Conservation (phyloP, 2,888 invertebrate species). For the Cancer borealis region DNA sequence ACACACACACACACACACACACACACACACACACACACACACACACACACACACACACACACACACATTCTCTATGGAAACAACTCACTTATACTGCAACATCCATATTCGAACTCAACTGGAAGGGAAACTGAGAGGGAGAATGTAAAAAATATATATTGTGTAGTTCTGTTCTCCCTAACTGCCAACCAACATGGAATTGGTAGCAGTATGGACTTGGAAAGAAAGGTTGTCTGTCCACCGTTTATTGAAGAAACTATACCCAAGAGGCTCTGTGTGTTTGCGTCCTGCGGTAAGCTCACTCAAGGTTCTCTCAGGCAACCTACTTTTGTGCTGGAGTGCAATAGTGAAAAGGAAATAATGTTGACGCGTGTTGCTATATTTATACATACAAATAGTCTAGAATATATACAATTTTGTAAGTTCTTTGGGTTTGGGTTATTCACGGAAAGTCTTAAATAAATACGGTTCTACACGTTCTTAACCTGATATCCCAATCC, state of each 20-base stretch:
- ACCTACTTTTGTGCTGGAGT: too few relatives aligned
- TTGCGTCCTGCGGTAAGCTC: too few relatives aligned
- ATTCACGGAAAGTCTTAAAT: not conserved
- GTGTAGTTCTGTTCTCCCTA: not conserved
- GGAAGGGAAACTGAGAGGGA: not conserved
- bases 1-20: constrained; percentile 12
- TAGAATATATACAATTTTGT: too few relatives aligned
- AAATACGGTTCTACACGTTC: not conserved
- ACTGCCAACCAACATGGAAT: not conserved
- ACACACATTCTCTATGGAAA: not conserved
- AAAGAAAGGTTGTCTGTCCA: not conserved
- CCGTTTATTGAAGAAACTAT: not conserved
- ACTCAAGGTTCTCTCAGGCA: too few relatives aligned
- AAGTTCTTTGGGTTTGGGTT: too few relatives aligned
- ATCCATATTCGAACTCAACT: not conserved
- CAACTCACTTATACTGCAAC: too few relatives aligned
- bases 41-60: constrained; percentile 20
- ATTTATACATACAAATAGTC: too few relatives aligned
- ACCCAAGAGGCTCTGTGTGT: too few relatives aligned
- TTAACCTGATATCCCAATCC: not conserved
- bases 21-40: constrained; percentile 23
- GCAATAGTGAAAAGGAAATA: too few relatives aligned
- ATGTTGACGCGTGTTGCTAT: too few relatives aligned
- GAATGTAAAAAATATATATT: not conserved
- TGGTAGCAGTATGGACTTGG: not conserved